phyloP scores from a whole-genome alignment of 1,140 invertebrate genomes.

The Bilobella aurantiaca region DNA sequence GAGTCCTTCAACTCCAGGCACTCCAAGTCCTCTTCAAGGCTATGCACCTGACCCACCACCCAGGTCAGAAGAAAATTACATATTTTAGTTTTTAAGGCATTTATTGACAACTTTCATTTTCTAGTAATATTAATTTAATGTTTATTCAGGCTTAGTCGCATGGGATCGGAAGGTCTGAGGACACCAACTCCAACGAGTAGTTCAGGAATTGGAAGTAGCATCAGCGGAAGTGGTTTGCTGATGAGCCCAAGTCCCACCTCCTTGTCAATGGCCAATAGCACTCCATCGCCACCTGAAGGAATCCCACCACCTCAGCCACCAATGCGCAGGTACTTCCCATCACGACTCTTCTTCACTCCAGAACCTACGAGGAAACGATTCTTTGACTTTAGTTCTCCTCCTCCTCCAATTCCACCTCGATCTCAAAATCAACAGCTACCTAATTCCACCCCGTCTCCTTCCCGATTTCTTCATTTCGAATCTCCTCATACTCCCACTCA shows the following conservation, averaged over 20 bases:
- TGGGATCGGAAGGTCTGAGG: conserved; percentile 25
- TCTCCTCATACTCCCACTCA: background rate
- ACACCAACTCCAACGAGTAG: conserved; percentile 27
- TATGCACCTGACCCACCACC: conserved; percentile 34
- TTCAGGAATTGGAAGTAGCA: conserved; percentile 20
- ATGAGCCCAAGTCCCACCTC: conserved; percentile 25
- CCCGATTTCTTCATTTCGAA: background rate
- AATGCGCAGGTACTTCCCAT: conserved; percentile 33
- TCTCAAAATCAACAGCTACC: background rate
- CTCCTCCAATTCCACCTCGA: background rate
- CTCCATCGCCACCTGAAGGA: conserved; percentile 22
- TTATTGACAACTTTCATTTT: background rate
- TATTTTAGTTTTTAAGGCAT: background rate
- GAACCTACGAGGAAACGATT: conserved; percentile 34
- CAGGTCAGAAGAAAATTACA: conserved; percentile 27
- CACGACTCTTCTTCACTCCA: conserved; percentile 33
- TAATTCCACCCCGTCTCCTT: too few species aligned
- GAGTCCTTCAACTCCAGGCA: conserved; percentile 27
- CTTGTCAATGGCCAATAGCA: conserved; percentile 29
- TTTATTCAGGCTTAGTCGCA: conserved; percentile 14
- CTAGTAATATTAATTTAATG: conserved; percentile 5
- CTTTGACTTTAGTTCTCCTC: conserved; percentile 30
- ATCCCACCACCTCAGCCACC: conserved; percentile 23
- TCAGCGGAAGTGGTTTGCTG: conserved; percentile 22
- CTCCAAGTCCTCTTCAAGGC: conserved; percentile 25